These are phyloP conservation scores for Gymnobelideus leadbeateri DNA, from an alignment of 2,113 vertebrate genomes.

Conservation along the genomic window DNA sequence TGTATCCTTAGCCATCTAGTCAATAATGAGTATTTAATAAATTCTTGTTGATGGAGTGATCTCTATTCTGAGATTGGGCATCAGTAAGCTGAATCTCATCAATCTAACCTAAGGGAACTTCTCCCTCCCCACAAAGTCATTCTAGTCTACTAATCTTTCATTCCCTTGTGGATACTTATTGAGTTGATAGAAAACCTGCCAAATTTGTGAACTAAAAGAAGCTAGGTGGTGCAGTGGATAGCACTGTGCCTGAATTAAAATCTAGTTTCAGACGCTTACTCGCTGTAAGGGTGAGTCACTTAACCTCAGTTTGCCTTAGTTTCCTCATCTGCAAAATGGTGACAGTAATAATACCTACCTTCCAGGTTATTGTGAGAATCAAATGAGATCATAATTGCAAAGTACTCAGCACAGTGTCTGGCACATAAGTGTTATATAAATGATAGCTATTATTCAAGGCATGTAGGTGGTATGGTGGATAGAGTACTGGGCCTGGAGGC, in stretches of 20 bases:
- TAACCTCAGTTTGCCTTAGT: neutral
- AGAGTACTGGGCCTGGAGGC: neutral
- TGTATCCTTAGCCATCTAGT: neutral
- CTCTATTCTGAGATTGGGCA: conserved; percentile 22
- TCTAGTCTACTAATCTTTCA: neutral
- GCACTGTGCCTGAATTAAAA: neutral
- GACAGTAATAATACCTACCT: neutral
- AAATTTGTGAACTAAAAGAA: conserved; percentile 29
- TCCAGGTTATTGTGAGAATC: neutral
- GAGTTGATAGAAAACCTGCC: conserved; percentile 31
- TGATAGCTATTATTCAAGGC: too few relatives aligned
- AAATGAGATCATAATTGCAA: neutral
- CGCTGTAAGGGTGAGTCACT: neutral
- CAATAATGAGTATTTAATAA: neutral
- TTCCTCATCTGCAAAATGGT: neutral
- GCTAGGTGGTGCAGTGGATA: neutral
- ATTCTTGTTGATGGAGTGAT: neutral
- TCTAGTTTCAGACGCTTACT: neutral
- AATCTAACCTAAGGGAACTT: conserved; percentile 18
- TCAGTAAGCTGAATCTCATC: conserved; percentile 14
- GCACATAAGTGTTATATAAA: neutral
- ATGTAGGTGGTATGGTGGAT: neutral
- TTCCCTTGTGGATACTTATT: neutral
- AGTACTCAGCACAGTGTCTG: neutral
- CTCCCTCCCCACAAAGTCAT: neutral